These are phyloP conservation scores for Perca fluviatilis DNA, from an alignment of 2,113 vertebrate species.

Conservation along the genomic window DNA sequence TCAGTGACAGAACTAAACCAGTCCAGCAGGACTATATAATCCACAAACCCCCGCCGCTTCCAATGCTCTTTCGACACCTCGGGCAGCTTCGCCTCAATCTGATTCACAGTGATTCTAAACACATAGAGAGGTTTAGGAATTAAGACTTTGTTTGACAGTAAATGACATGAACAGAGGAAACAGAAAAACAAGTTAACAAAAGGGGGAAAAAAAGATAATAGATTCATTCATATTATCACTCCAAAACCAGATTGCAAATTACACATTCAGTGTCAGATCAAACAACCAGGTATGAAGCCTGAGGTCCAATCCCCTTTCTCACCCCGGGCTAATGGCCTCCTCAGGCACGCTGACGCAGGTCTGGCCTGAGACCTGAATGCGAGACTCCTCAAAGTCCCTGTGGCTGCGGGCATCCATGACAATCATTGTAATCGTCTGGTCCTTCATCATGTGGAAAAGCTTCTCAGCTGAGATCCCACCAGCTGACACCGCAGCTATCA, in stretches of 20 bases:
- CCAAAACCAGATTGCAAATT: neutral
- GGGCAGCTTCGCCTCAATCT: slow-evolving; percentile 93
- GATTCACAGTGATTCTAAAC: slow-evolving; percentile 91
- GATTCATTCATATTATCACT: neutral
- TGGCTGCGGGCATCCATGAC: slow-evolving; percentile 93
- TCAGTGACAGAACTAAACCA: slow-evolving; percentile 94
- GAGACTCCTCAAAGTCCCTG: slow-evolving; percentile 92
- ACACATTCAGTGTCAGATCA: neutral
- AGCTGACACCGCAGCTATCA: slow-evolving; percentile 69
- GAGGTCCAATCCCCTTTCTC: slow-evolving; percentile 21
- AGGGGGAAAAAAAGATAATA: neutral
- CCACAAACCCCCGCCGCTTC: slow-evolving; percentile 88
- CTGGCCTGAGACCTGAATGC: slow-evolving; percentile 86
- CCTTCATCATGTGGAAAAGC: slow-evolving; percentile 93
- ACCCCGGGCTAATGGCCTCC: slow-evolving; percentile 95
- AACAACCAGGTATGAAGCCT: neutral
- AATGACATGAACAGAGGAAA: neutral
- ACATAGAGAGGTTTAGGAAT: neutral
- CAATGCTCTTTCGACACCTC: slow-evolving; percentile 89
- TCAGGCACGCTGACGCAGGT: slow-evolving; percentile 91
- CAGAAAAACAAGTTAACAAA: neutral
- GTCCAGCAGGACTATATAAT: slow-evolving; percentile 94
- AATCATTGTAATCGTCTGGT: slow-evolving; percentile 88
- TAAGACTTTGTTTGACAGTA: neutral
- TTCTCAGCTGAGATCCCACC: slow-evolving; percentile 92